phyloP scores from a whole-genome alignment of 2,888 invertebrate species.

The Chaetogeoica ovagalla region DNA sequence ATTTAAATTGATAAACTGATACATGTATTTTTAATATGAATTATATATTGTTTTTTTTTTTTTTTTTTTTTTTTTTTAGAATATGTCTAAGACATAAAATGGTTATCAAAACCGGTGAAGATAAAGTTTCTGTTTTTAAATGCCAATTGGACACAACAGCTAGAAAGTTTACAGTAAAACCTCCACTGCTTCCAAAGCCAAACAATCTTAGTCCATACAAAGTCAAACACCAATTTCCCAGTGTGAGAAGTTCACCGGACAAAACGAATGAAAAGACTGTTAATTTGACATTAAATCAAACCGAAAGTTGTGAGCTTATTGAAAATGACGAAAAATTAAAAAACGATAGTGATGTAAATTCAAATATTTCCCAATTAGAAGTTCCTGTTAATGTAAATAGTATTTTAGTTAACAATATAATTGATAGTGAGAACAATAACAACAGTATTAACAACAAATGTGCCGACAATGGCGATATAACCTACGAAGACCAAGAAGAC shows the following conservation, averaged over 20 bases:
- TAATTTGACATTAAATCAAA: conserved; percentile 23
- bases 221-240: conserved; percentile 44
- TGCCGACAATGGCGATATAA: conserved; percentile 4
- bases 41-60: neutral
- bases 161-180: conserved; percentile 42
- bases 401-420: conserved; percentile 39
- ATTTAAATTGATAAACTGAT: neutral
- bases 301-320: neutral
- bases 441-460: conserved; percentile 37
- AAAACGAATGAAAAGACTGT: conserved; percentile 29
- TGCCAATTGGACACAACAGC: conserved; percentile 24
- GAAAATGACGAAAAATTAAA: conserved; percentile 23
- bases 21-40: neutral
- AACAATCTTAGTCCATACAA: conserved; percentile 38
- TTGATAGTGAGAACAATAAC: conserved; percentile 44
- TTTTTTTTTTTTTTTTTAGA: conserved; percentile 10
- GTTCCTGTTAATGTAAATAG: conserved; percentile 41
- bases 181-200: conserved; percentile 54
- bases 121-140: conserved; percentile 12
- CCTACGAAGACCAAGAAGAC: conserved; percentile 26
- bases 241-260: neutral
- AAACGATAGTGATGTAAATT: conserved; percentile 36
- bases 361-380: conserved; percentile 43
- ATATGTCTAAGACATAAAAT: conserved; percentile 29
- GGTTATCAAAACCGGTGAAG: conserved; percentile 10